phyloP scores from a whole-genome alignment of 2,113 vertebrate species.

The Uria lomvia region DNA sequence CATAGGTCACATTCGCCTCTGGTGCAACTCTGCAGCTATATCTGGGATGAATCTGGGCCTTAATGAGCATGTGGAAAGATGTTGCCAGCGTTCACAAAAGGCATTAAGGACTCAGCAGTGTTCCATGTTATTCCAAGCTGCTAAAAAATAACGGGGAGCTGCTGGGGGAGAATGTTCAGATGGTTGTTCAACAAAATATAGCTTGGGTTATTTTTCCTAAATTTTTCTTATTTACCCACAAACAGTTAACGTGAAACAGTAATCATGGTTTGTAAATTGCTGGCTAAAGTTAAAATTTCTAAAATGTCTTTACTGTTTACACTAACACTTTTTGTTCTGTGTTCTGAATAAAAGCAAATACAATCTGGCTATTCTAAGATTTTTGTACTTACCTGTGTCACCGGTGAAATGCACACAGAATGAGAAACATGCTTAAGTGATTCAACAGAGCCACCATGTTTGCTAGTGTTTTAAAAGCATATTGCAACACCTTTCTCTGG shows the following conservation, averaged over 20 bases:
- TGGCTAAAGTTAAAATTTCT: neutral
- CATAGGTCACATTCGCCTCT: neutral
- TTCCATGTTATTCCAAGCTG: neutral
- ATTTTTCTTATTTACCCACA: neutral
- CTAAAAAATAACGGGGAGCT: neutral
- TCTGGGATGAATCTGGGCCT: neutral
- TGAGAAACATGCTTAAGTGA: neutral
- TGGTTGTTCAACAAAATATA: neutral
- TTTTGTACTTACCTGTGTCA: neutral
- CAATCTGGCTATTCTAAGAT: neutral
- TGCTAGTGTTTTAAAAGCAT: neutral
- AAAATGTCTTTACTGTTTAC: neutral
- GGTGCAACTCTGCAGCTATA: neutral
- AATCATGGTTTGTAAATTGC: neutral
- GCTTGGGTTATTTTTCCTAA: neutral
- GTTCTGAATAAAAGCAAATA: neutral
- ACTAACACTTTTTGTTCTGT: neutral
- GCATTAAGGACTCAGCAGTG: neutral
- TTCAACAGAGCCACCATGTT: neutral
- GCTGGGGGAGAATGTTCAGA: neutral
- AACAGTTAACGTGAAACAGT: neutral
- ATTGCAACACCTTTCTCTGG: neutral
- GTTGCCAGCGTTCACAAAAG: neutral
- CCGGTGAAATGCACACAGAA: neutral
- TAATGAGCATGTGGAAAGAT: neutral